phyloP scores from a whole-genome alignment of 2,888 invertebrate genomes.

The Colletes collaris region DNA sequence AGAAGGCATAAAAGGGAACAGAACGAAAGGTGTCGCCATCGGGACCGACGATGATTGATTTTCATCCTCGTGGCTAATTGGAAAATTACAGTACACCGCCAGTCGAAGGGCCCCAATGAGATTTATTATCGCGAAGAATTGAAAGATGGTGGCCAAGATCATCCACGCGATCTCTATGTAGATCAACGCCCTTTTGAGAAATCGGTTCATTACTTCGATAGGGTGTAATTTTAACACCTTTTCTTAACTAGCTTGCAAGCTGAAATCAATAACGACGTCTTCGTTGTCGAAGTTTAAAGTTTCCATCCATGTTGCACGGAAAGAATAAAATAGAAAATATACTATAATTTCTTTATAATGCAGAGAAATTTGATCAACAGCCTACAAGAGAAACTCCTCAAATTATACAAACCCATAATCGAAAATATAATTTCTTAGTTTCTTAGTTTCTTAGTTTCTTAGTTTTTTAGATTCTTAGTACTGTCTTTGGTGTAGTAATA shows the following conservation, averaged over 20 bases:
- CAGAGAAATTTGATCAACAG: too few relatives aligned
- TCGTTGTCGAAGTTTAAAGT: too few relatives aligned
- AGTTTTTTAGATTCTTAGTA: too few relatives aligned
- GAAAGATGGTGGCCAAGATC: constrained; percentile 11
- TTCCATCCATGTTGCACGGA: too few relatives aligned
- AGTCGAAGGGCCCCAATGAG: background rate
- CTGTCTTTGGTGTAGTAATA: too few relatives aligned
- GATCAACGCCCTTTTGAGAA: constrained; percentile 40
- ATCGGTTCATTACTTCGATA: constrained; percentile 50
- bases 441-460: too few relatives aligned
- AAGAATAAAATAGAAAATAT: too few relatives aligned
- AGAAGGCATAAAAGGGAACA: background rate
- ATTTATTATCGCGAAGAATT: constrained; percentile 10
- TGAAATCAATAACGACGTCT: constrained; percentile 54
- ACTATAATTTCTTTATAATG: too few relatives aligned
- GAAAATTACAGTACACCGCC: constrained; percentile 32
- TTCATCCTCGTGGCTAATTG: constrained; percentile 41
- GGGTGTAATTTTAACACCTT: constrained; percentile 69
- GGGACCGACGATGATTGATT: constrained; percentile 33
- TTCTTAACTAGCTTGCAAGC: constrained; percentile 53
- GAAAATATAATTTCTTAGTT: too few relatives aligned
- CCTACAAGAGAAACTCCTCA: too few relatives aligned
- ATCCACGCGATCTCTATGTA: constrained; percentile 56
- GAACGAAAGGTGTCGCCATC: constrained; percentile 11
- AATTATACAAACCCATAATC: too few relatives aligned